Base-by-base conservation (phyloP, 2,888 invertebrate genomes). In the Trichacis sp. region DNA sequence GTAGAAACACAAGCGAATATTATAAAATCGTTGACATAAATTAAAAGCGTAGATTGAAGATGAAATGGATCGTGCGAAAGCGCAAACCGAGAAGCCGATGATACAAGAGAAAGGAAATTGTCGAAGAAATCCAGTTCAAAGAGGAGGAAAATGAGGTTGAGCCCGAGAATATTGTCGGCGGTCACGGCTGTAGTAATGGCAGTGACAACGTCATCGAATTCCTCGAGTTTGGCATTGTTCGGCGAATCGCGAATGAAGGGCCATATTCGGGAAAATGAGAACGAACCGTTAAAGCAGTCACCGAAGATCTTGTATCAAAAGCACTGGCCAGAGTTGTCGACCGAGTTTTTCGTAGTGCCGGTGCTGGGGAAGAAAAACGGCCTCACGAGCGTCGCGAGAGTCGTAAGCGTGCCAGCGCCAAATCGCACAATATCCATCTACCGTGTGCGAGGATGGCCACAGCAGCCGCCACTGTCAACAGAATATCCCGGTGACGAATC, bases 301-400 rank as follows among this genome's bases (percentile, higher is more conserved):
- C 73, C 82, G 84, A 53, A 56, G 15, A 49, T 66, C 9, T 55
- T 47, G 5, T 53, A 52, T 14, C 66, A 75, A 18, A 72, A 71
- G 68, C 55, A 88, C 71, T 89, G 90, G 19, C 85, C 92, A 46
- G 93, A 93, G 85, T 90, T 94, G 89, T 93, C 92, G 84, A 94
- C 94, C 3, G 94, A 94, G 84, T 93, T 91, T 85, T 94, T 94
- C 84, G 87, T 93, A 72, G 88, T 94, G 74, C 93, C 93, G 30
- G 48, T 77, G 79, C 50, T 79, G 78, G 45, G 84, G 86, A 59
- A 82, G 80, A 46, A 72, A 74, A 55, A 76, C 74, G 73, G 73
- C 74, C 46, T 56, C 12, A 77, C 80, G 59, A 77, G 73, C 47
- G 76, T 77, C 15, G 77, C 82, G 3, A 77, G 77, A 64, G 82